Base-by-base conservation (phyloP, 2,797 vertebrate genomes). In the Morelia viridis region DNA sequence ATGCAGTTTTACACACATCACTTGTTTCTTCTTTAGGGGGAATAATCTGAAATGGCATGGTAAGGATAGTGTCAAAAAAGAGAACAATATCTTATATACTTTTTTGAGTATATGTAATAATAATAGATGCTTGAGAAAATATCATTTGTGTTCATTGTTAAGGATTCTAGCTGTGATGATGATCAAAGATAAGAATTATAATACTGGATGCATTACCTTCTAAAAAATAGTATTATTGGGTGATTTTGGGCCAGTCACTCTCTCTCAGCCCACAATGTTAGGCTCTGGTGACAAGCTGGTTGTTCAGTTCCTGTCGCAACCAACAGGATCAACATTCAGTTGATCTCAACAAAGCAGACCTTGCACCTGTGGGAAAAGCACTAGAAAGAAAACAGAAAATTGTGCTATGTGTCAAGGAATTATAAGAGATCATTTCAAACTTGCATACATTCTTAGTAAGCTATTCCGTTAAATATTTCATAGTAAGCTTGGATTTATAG, bases 71-170 rank as follows among this genome's bases (percentile, higher is more conserved):
- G 8, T 50, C 10, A 35, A 68, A 90, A 93, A 93, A 0, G 12
- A 28, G 91, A 89, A 56, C 60, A 64, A 31, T 68, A 87, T 91
- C 91, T 90, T 0, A 0, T 94, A 64, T 88, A 80, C 92, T 96
- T 94, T 96, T 96, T 90, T 91, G 92, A 31, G 88, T 92, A 92
- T 90, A 90, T 80, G 80, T 76, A 35, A 92, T 64, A 95, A 87
- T 93, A 94, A 89, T 58, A 11, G 0, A 94, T 91, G 65, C 89
- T 85, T 92, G 88, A 91, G 65, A 93, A 9, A 76, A 3, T 65
- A 90, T 91, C 0, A 1, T 62, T 65, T 94, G 56, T 92, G 71
- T 41, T 31, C 62, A 76, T 89, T 76, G 56, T n/a, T 65, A 89
- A 76, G 68, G 68, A 76, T 76, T 76, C 68, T 76, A 76, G 7